Evolutionary conservation across 2,113 vertebrate genomes (phyloP), one percentile per base, ranked within the genome.

Genomic region (Panthera uncia): DNA sequence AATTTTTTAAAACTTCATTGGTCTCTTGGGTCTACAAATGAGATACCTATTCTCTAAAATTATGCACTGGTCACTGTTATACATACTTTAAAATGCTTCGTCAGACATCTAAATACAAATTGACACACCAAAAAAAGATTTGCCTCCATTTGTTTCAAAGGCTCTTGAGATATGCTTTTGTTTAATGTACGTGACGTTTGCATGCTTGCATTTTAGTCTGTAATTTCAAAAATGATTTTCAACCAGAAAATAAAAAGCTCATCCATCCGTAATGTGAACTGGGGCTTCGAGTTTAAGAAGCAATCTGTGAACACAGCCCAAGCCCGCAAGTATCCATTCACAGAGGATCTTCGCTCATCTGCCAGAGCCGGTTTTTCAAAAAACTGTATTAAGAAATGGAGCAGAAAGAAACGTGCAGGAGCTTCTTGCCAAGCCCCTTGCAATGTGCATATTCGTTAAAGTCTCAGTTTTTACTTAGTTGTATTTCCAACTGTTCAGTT

Each of bases 401-500:
- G 41, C 12, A 76, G 63, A 92, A 93, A 69, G 66, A 88, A 97
- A 74, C 0, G 1, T 29, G 38, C 27, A 69, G 55, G 10, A 6
- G 23, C n/a, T 88, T 66, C 81, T 82, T 95, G 89, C 78, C 88
- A 96, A 94, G 50, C 15, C 6, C 4, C 91, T 89, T 89, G 69
- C n/a, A 57, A 55, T 27, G 27, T 79, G 48, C 41, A 55, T 66
- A n/a, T 65, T 92, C 83, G 36, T 93, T 50, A 91, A 91, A 93
- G 27, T 85, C 78, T 97, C 48, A 7, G 71, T 13, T 93, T 95
- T 94, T 95, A 93, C 93, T 93, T 84, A 87, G 73, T 68, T 95
- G 65, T 65, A 48, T 96, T 97, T 97, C 61, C 21, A 55, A 92
- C 57, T 95, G 93, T 94, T 97, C 80, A 81, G 86, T 93, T 94